A percentile compares a stretch with the other conserved stretches of the same genome.
These are phyloP conservation scores for Thymelicus acteon DNA, from an alignment of 2,888 invertebrate species.

Conservation along the genomic window DNA sequence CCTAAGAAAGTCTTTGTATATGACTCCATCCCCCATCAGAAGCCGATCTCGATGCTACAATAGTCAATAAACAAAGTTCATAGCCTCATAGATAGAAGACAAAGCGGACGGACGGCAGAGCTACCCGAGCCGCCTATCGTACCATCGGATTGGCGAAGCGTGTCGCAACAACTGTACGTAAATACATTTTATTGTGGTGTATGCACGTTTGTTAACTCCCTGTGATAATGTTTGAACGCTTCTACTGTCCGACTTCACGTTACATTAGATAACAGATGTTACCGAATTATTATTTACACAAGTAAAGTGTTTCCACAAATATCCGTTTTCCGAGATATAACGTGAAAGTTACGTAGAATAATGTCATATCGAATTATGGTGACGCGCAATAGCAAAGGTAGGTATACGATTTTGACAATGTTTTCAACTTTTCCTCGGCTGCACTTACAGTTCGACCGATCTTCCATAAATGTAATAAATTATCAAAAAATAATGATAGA, in stretches of 20 bases:
- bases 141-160: slow-evolving; percentile 72
- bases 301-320: too few species aligned
- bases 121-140: slow-evolving; percentile 64
- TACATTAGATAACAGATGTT: slow-evolving; percentile 6
- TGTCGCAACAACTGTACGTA: slow-evolving; percentile 74
- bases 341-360: too few species aligned
- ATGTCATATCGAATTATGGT: too few species aligned
- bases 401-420: too few species aligned
- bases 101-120: slow-evolving; percentile 63
- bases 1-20: slow-evolving; percentile 57
- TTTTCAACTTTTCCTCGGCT: too few species aligned
- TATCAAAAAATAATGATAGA: too few species aligned
- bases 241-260: not conserved
- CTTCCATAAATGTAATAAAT: too few species aligned
- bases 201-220: slow-evolving; percentile 61
- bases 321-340: too few species aligned
- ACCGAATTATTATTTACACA: not conserved
- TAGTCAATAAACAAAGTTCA: slow-evolving; percentile 77
- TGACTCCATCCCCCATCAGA: slow-evolving; percentile 68
- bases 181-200: slow-evolving; percentile 72
- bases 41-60: slow-evolving; percentile 69
- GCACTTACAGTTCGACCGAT: too few species aligned
- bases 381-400: too few species aligned
- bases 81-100: slow-evolving; percentile 69
- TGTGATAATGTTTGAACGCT: slow-evolving; percentile 37